phyloP scores from a whole-genome alignment of 2,888 invertebrate species.

The Aplocera efformata region DNA sequence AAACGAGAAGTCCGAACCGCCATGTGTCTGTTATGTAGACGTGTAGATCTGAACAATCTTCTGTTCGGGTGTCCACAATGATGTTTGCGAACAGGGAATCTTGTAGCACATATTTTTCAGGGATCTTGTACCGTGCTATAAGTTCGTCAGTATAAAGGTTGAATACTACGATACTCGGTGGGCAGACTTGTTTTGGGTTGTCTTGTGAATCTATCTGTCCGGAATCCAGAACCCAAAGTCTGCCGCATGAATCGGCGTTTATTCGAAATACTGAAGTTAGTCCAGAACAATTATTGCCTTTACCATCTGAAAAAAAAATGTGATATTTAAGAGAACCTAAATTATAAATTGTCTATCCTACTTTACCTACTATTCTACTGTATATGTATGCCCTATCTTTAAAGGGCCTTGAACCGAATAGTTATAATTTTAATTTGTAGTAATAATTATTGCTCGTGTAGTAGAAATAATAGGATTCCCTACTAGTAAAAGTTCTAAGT shows the following conservation, averaged over 20 bases:
- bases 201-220: slow-evolving; percentile 85
- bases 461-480: too few species aligned
- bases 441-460: too few species aligned
- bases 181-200: slow-evolving; percentile 84
- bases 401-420: too few species aligned
- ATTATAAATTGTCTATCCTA: too few species aligned
- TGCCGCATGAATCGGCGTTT: slow-evolving; percentile 86
- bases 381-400: too few species aligned
- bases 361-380: too few species aligned
- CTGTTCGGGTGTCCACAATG: slow-evolving; percentile 80
- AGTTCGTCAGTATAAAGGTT: slow-evolving; percentile 84
- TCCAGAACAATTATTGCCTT: slow-evolving; percentile 79
- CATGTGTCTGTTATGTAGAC: slow-evolving; percentile 86
- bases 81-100: slow-evolving; percentile 85
- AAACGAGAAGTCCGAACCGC: slow-evolving; percentile 83
- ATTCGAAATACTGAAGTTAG: slow-evolving; percentile 89
- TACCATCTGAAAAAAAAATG: slow-evolving; percentile 44
- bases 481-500: too few species aligned
- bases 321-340: neutral
- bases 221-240: slow-evolving; percentile 90
- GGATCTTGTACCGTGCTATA: slow-evolving; percentile 83
- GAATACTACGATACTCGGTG: slow-evolving; percentile 86
- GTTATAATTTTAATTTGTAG: too few species aligned
- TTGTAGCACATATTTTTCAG: slow-evolving; percentile 82
- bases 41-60: slow-evolving; percentile 82